phyloP scores from a whole-genome alignment of 2,113 vertebrate genomes.

The Lophius piscatorius region DNA sequence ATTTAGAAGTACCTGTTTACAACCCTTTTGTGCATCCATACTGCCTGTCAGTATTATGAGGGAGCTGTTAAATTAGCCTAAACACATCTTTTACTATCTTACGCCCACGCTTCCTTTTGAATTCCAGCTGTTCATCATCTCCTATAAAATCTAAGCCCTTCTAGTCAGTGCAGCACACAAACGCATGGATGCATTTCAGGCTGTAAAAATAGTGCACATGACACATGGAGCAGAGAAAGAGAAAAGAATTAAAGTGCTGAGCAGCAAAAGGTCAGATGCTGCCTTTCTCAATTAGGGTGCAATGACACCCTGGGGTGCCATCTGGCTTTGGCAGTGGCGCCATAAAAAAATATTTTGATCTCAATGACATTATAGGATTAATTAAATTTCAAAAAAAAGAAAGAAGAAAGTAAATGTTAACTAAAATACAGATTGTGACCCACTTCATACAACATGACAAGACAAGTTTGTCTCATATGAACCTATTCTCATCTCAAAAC shows the following conservation, averaged over 20 bases:
- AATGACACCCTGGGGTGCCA: too few species aligned
- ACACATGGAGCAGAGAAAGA: conserved; percentile 49
- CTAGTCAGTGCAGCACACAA: conserved; percentile 42
- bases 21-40: conserved; percentile 29
- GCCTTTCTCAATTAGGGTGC: too few species aligned
- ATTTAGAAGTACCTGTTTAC: conserved; percentile 45
- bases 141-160: conserved; percentile 31
- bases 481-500: too few species aligned
- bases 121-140: conserved; percentile 46
- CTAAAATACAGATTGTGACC: too few species aligned
- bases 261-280: conserved; percentile 64
- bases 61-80: conserved; percentile 33
- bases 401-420: too few species aligned
- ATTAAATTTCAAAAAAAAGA: too few species aligned
- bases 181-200: conserved; percentile 54
- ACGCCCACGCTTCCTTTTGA: conserved; percentile 19
- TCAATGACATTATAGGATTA: too few species aligned
- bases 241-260: conserved; percentile 49
- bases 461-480: too few species aligned
- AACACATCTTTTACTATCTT: conserved; percentile 24
- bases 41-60: conserved; percentile 37
- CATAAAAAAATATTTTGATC: too few species aligned
- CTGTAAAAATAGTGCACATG: conserved; percentile 30
- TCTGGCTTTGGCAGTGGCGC: too few species aligned
- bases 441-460: too few species aligned